A percentile compares a stretch with the other conserved stretches of the same genome.
Conservation (phyloP, 1,140 invertebrate genomes). For the Drosophila subobscura region DNA sequence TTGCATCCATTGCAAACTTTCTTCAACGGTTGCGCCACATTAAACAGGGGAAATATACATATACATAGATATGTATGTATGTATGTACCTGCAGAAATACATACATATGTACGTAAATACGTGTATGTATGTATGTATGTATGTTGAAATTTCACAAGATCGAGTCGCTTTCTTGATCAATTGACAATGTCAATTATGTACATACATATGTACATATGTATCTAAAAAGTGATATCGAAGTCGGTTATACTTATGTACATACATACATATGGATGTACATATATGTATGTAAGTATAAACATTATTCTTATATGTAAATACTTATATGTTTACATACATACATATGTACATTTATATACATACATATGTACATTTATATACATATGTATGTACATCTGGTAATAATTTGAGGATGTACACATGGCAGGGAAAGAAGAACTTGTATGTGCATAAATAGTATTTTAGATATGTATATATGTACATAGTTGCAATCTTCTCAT, state of each 20-base stretch:
- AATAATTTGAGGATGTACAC: not conserved
- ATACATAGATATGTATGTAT: not conserved
- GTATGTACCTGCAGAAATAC: not conserved
- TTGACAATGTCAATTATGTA: too few species aligned
- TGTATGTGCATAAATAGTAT: too few species aligned
- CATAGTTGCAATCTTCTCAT: too few species aligned
- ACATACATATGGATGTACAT: too few species aligned
- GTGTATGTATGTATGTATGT: not conserved
- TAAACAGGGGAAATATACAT: not conserved
- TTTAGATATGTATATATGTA: too few species aligned
- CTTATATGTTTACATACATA: too few species aligned
- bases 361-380: too few species aligned
- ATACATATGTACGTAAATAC: slow-evolving; percentile 4
- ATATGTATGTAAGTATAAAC: too few species aligned
- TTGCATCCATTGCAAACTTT: not conserved
- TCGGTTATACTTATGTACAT: not conserved
- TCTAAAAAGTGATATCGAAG: too few species aligned
- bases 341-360: not conserved
- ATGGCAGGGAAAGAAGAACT: too few species aligned
- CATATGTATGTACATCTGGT: not conserved
- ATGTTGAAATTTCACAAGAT: not conserved
- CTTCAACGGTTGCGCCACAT: not conserved
- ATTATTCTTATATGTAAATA: too few species aligned
- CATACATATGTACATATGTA: too few species aligned
- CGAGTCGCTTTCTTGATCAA: not conserved